These are phyloP conservation scores for Aphelinus atriplicis DNA, from an alignment of 1,140 invertebrate genomes.

Conservation along the genomic window DNA sequence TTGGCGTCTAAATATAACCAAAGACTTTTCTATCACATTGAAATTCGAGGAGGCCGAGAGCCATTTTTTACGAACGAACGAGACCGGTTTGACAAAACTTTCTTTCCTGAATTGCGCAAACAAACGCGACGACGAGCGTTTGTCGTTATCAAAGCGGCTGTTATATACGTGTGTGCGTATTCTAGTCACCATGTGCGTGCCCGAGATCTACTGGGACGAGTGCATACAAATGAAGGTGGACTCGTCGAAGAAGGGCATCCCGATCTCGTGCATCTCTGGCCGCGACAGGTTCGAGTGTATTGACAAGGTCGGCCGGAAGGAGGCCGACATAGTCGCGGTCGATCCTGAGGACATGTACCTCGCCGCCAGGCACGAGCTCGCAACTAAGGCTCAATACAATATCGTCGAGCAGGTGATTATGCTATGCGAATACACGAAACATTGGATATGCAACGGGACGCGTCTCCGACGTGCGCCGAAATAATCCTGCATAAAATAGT, in stretches of 20 bases:
- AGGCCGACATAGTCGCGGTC: conserved; percentile 82
- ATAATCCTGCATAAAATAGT: too few relatives aligned
- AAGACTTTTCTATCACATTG: too few relatives aligned
- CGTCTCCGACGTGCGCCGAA: too few relatives aligned
- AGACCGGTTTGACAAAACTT: conserved; percentile 17
- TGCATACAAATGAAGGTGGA: conserved; percentile 75
- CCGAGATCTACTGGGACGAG: conserved; percentile 69
- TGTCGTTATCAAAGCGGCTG: background rate
- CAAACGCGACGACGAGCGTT: background rate
- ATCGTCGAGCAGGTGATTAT: conserved; percentile 72
- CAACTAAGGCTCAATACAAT: conserved; percentile 74
- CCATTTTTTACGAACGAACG: background rate
- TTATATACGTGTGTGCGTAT: conserved; percentile 1
- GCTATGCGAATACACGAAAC: too few relatives aligned
- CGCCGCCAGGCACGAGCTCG: conserved; percentile 73
- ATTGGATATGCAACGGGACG: too few relatives aligned
- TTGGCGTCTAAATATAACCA: too few relatives aligned
- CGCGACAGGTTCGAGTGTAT: conserved; percentile 81
- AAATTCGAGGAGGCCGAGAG: too few relatives aligned
- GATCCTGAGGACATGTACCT: conserved; percentile 89
- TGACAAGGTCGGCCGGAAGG: conserved; percentile 74
- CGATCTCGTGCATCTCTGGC: conserved; percentile 73
- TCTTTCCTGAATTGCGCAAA: conserved; percentile 23
- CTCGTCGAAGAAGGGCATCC: conserved; percentile 70
- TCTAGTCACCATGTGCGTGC: conserved; percentile 78